Evolutionary conservation across 1,140 invertebrate species (phyloP).

Genomic region (Pseudomyrmex pallidus): DNA sequence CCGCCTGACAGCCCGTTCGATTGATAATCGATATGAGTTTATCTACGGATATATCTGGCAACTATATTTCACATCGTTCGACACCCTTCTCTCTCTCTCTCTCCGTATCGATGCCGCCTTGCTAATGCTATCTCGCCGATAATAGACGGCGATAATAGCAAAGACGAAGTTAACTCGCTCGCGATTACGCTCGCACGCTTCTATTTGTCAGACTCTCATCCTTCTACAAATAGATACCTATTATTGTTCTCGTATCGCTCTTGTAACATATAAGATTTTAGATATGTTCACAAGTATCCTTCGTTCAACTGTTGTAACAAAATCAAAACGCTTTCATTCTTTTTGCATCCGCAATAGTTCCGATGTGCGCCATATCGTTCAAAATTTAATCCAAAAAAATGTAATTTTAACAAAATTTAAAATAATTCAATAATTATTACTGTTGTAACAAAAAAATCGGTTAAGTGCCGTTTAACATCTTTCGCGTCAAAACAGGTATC

Average conservation of each 20-base stretch:
- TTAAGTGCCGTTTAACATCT: constrained; percentile 15
- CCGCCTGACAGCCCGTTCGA: neutral
- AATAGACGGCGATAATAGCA: constrained; percentile 43
- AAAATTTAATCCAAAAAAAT: too few relatives aligned
- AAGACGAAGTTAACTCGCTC: constrained; percentile 30
- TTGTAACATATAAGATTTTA: neutral
- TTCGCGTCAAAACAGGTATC: constrained; percentile 44
- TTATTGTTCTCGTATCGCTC: neutral
- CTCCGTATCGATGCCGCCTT: constrained; percentile 20
- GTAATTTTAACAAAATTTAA: neutral
- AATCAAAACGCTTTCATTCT: too few relatives aligned
- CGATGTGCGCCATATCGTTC: too few relatives aligned
- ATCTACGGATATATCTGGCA: constrained; percentile 32
- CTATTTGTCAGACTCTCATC: constrained; percentile 25
- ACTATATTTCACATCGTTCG: neutral
- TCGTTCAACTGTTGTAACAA: neutral
- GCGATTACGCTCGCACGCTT: constrained; percentile 19
- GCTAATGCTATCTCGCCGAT: constrained; percentile 43
- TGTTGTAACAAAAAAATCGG: neutral
- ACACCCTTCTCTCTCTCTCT: constrained; percentile 11
- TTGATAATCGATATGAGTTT: constrained; percentile 59
- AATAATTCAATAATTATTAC: neutral
- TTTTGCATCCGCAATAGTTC: too few relatives aligned
- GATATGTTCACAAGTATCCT: neutral
- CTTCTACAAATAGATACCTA: neutral